These are phyloP conservation scores for Actinia equina DNA, from an alignment of 64 coral and sea anemone species.

Conservation along the genomic window DNA sequence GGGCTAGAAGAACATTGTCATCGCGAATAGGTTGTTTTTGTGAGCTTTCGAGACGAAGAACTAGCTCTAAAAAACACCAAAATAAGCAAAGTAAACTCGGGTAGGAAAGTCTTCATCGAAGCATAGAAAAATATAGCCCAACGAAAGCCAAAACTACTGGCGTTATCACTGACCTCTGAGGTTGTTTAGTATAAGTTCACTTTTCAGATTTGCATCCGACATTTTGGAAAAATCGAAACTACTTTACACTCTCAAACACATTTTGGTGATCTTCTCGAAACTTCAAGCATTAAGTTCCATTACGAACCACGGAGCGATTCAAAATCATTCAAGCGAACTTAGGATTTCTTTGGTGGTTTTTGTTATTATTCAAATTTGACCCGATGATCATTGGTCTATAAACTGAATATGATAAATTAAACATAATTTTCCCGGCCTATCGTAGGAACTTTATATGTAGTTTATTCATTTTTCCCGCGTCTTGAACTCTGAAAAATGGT, in stretches of 20 bases:
- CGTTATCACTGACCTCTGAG: slow-evolving; percentile 33
- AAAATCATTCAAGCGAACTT: slow-evolving; percentile 4
- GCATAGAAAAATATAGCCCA: slow-evolving; percentile 3
- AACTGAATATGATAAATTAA: neutral
- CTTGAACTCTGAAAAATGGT: neutral
- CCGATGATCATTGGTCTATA: neutral
- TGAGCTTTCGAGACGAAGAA: slow-evolving; percentile 47
- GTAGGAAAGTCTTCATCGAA: slow-evolving; percentile 46
- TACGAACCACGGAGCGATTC: neutral
- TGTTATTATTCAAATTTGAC: slow-evolving; percentile 18
- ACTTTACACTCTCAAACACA: neutral
- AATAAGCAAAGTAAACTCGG: neutral
- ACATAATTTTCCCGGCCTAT: slow-evolving; percentile 9
- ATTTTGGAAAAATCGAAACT: neutral
- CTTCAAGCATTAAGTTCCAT: neutral
- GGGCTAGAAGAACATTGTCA: slow-evolving; percentile 31
- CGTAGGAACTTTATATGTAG: neutral
- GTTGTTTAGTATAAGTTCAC: slow-evolving; percentile 27
- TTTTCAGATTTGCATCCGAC: slow-evolving; percentile 19
- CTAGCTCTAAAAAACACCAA: slow-evolving; percentile 16
- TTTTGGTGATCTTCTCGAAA: neutral
- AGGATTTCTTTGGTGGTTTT: neutral
- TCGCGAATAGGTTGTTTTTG: slow-evolving; percentile 49
- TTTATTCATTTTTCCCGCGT: slow-evolving; percentile 1
- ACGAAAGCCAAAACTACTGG: neutral